Percentiles rank a stretch among this genome's conserved stretches.
These are phyloP conservation scores for Pollachius pollachius DNA, from an alignment of 2,113 vertebrate species.

Conservation along the genomic window DNA sequence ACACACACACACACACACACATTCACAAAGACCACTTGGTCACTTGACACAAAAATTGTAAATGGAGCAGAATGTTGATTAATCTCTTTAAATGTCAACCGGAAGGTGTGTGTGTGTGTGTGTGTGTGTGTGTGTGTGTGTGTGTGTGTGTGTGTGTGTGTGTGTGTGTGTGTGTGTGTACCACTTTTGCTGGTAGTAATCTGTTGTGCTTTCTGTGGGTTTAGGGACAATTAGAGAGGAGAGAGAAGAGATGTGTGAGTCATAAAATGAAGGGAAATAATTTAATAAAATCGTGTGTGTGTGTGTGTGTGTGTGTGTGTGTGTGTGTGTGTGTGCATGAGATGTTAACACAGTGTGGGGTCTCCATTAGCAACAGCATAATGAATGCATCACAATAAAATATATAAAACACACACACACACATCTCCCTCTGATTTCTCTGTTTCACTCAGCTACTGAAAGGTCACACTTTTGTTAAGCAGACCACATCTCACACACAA, in stretches of 20 bases:
- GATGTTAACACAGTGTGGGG: too few species aligned
- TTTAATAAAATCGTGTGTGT: slow-evolving; percentile 23
- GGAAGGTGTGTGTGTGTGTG: neutral
- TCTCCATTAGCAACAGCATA: too few species aligned
- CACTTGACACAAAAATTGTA: neutral
- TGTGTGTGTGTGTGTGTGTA: slow-evolving; percentile 25
- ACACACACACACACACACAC: neutral
- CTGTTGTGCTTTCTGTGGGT: slow-evolving; percentile 43
- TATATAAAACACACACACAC: too few species aligned
- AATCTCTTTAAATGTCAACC: slow-evolving; percentile 14
- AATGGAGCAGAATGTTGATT: neutral
- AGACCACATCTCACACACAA: too few species aligned
- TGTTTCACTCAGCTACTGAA: too few species aligned
- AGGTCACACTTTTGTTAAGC: too few species aligned
- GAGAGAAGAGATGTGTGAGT: slow-evolving; percentile 27
- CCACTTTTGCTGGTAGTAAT: slow-evolving; percentile 42
- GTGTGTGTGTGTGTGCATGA: too few species aligned
- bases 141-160: too few species aligned
- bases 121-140: too few species aligned
- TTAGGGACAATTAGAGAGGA: slow-evolving; percentile 45
- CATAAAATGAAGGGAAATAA: slow-evolving; percentile 36
- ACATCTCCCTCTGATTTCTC: too few species aligned
- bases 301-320: too few species aligned
- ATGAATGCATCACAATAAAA: too few species aligned
- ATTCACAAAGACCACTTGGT: neutral